Evolutionary conservation across 2,888 invertebrate species (phyloP), one percentile per base, ranked within the genome.

Genomic region (Boloria euphrosyne): DNA sequence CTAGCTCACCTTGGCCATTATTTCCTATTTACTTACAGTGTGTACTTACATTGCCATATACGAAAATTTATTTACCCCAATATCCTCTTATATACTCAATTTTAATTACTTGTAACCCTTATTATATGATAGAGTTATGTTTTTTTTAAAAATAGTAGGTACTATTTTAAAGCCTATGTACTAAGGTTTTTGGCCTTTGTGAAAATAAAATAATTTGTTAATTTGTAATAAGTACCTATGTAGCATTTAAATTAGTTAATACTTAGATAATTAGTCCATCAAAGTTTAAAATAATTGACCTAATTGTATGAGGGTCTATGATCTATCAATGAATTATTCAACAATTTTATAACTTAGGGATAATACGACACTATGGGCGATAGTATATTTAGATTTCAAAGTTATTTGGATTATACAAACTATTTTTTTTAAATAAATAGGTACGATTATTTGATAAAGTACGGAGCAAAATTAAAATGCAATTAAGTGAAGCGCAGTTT

Each of bases 1-100:
- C 88, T 82, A 77, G 90, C 80, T 90, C 83, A 82, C 91, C 91
- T 91, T 91, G 91, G 81, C 72, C 78, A 81, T 77, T 81, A 84
- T 89, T 90, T 91, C 91, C 91, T 90, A 89, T 86, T 87, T 82
- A 81, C 80, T 73, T 77, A 80, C 78, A 74, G 80, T 52, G 54
- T 54, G 55, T 49, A 64, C 46, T 59, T 62, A 54, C 76, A 76
- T 75, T 73, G 70, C 44, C 52, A 53, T 62, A 60, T 50, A 50
- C 44, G 46, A 62, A 62, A 55, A 62, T 5, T 44, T 52, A 55
- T 58, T 64, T 47, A 44, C 73, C 69, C 69, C 66, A 66, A 63
- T 53, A 52, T 16, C 47, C 16, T 13, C 16, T 16, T 16, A 16
- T 13, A 38, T 10, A 38, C 31, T 31, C 6, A 38, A 31, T 31